These are phyloP conservation scores for Erythrocebus patas DNA, from an alignment of 2,113 vertebrate species.

Conservation along the genomic window DNA sequence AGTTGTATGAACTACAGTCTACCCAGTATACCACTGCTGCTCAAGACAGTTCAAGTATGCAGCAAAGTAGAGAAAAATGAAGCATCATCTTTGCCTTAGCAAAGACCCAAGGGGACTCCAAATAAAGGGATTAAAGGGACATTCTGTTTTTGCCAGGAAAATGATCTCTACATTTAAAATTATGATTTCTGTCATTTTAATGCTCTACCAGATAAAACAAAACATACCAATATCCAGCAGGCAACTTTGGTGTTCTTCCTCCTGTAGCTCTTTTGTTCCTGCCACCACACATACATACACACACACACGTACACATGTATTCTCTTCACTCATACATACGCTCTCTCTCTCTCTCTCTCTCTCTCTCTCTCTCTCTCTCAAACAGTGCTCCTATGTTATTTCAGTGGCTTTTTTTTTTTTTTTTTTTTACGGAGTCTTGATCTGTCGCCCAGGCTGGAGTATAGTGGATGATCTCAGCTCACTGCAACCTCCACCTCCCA, in stretches of 20 bases:
- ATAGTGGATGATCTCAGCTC: no score
- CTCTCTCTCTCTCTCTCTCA: neutral
- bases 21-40: neutral
- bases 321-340: neutral
- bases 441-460: no score
- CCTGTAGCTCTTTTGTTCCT: neutral
- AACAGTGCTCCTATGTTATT: neutral
- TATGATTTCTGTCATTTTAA: constrained; percentile 15
- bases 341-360: neutral
- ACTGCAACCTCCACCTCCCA: no score
- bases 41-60: neutral
- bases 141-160: neutral
- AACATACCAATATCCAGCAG: constrained; percentile 18
- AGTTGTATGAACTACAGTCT: neutral
- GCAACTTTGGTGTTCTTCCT: neutral
- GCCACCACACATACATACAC: neutral
- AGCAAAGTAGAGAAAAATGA: neutral
- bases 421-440: no score
- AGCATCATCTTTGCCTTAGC: neutral
- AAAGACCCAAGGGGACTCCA: neutral
- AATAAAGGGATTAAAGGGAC: neutral
- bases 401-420: neutral
- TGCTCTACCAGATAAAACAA: constrained; percentile 35
- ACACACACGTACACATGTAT: neutral
- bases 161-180: constrained; percentile 37